Base-by-base conservation (phyloP, 2,888 invertebrate species). In the Margaritifera margaritifera region DNA sequence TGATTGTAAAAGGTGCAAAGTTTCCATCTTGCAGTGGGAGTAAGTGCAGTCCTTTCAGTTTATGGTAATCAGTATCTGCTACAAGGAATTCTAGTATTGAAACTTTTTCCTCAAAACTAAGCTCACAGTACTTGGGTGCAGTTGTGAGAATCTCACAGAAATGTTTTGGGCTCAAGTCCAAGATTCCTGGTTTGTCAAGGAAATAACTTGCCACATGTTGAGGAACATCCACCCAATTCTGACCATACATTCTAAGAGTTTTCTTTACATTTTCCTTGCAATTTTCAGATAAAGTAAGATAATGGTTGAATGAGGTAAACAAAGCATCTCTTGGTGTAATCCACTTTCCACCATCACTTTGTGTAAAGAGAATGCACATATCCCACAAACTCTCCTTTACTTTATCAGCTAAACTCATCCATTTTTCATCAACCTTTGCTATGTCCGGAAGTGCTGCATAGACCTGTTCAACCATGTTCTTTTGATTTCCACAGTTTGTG, bases 341-440 rank as follows among this genome's bases (percentile, higher is more conserved):
- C 76, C 76, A 76, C 25, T 66, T 55, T 5, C 75, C 75, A 31
- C 69, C 69, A 20, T 51, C 51, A 31, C 68, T 69, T n/a, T 58
- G 18, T 22, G 76, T 69, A 53, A 57, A 76, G 24, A 71, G 62
- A 25, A 73, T 52, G 11, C 51, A 19, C 27, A 24, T 51, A 6
- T 68, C 6, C 24, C 58, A 25, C n/a, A 72, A 50, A 11, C 25
- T 58, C 4, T 59, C 22, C 15, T 68, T 31, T 1, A 72, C 57
- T 31, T 42, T 64, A 18, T 66, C 50, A 11, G 62, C 66, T 19
- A 67, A 55, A 25, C 22, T 8, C 4, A 19, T 56, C 72, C 72
- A 73, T 57, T 61, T 66, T 8, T 31, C 51, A 42, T 60, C 50
- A 18, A 61, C 55, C 15, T 20, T 52, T 22, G 27, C 24, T n/a